Base-by-base conservation (phyloP, 2,888 invertebrate genomes). In the Ephialtes manifestator region DNA sequence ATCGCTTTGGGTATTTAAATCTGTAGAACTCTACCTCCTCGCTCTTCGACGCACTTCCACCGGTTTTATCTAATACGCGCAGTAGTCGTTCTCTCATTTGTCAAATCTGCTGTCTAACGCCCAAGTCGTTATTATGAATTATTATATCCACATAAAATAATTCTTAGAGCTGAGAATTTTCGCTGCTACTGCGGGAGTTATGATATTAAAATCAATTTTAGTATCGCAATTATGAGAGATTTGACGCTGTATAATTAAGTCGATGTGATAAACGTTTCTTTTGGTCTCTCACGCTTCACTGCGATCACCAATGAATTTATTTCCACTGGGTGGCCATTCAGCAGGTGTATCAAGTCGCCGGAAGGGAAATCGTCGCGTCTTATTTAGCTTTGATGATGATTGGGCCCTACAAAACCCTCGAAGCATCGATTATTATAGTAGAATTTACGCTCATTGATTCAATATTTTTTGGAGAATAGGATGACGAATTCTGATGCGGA, bases 1-100 rank as follows among this genome's bases (percentile, higher is more conserved):
- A 65, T 65, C 65, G 43, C 39, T 8, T 65, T 39, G 20, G 65
- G 39, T 65, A 39, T 65, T 65, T 65, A 65, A 65, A 39, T 39
- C 65, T n/a, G 39, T 35, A n/a, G 63, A 35, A 63, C 39, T 18
- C 18, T 18, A 10, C 43, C 20, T 43, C 65, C 65, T 65, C 65
- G 65, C 39, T 20, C 10, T 65, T 20, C 0, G 28, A 1, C 43
- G 39, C 13, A 39, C 18, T 20, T 65, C 20, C 39, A 20, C 11
- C 20, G 11, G 10, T 65, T 65, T 11, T 11, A 4, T 13, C 13
- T 51, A n/a, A 58, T 65, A 39, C 65, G 18, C 10, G 15, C 20
- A 39, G 39, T 13, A 39, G n/a, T 20, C 39, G 28, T 65, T 35
- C 10, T 10, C 20, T 18, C 65, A 65, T 65, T 65, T 20, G 18